Evolutionary conservation across 2,113 vertebrate species (phyloP).

Genomic region (Trachemys scripta): DNA sequence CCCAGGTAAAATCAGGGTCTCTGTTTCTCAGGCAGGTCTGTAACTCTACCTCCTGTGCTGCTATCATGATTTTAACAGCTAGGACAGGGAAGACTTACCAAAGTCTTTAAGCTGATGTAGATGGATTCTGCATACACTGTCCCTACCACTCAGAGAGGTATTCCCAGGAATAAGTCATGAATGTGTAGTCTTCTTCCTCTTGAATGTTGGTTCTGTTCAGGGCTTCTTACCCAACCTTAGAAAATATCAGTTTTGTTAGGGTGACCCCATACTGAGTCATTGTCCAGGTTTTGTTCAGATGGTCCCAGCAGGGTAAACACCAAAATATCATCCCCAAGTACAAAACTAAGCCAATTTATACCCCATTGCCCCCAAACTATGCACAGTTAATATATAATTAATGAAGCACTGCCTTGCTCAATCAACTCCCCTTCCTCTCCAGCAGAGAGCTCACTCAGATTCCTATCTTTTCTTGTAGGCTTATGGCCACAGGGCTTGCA

Average conservation of each 20-base stretch:
- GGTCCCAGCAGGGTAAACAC: background rate
- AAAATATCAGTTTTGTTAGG: background rate
- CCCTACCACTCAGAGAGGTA: no score
- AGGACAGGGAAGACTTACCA: no score
- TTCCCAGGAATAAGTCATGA: no score
- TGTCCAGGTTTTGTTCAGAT: background rate
- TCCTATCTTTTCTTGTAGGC: background rate
- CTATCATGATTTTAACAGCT: no score
- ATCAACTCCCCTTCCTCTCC: background rate
- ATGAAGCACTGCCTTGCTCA: background rate
- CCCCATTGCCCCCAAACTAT: background rate
- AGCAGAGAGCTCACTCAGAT: background rate
- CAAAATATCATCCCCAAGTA: background rate
- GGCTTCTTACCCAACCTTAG: background rate
- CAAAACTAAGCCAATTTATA: background rate
- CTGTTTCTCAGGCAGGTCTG: no score
- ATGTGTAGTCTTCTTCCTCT: background rate
- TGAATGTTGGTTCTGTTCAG: background rate
- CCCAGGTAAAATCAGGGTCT: no score
- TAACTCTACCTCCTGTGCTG: no score
- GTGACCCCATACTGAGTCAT: background rate
- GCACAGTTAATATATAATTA: background rate
- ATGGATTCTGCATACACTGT: no score
- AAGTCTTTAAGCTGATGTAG: no score
- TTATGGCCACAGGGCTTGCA: background rate